A percentile compares a stretch with the other conserved stretches of the same genome.
Conservation (phyloP, 2,888 invertebrate species). For the Parnassius smintheus region DNA sequence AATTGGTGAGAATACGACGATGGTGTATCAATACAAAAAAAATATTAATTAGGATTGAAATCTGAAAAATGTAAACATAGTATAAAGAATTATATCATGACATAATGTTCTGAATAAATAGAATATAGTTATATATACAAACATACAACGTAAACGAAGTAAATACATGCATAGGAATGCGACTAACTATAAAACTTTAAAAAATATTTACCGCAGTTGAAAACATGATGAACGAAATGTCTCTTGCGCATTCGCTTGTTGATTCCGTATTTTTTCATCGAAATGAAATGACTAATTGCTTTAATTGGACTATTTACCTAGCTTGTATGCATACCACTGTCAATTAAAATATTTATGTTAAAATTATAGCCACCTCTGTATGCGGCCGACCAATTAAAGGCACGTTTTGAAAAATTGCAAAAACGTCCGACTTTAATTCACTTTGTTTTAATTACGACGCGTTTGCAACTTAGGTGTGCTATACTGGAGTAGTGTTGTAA, state of each 20-base stretch:
- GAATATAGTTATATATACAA: no score
- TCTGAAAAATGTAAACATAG: no score
- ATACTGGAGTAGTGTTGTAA: neutral
- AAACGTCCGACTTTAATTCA: slow-evolving; percentile 9
- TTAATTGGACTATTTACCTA: slow-evolving; percentile 18
- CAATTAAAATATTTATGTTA: slow-evolving; percentile 26
- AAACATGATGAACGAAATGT: neutral
- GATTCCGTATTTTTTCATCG: slow-evolving; percentile 3
- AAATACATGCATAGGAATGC: no score
- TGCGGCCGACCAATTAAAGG: slow-evolving; percentile 16
- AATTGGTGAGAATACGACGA: no score
- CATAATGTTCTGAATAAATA: no score
- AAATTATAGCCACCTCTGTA: slow-evolving; percentile 14
- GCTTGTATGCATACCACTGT: slow-evolving; percentile 11
- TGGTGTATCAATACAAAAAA: no score
- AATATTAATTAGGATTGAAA: no score
- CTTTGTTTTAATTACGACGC: slow-evolving; percentile 12
- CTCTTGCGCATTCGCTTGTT: slow-evolving; percentile 4
- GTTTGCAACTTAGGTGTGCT: neutral
- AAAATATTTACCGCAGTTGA: no score
- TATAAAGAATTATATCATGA: no score
- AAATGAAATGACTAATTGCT: slow-evolving; percentile 15
- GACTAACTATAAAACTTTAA: no score
- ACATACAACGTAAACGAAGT: no score
- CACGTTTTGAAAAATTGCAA: slow-evolving; percentile 10